Evolutionary conservation across 2,113 vertebrate species (phyloP).

Genomic region (Cottus gobio): DNA sequence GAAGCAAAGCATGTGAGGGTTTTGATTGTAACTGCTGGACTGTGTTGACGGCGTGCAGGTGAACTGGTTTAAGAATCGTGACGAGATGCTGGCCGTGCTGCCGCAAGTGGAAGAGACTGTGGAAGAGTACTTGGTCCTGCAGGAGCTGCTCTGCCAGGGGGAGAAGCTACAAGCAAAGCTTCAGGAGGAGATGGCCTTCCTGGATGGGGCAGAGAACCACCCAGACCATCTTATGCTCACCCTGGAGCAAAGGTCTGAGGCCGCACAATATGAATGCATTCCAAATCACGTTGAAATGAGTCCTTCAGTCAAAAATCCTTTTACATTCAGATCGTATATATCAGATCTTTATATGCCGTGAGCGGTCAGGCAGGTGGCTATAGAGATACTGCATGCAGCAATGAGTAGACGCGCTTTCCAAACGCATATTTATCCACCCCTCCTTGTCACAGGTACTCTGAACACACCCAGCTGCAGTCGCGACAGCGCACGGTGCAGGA

Average conservation of each 20-base stretch:
- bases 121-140: slow-evolving; percentile 92
- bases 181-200: slow-evolving; percentile 91
- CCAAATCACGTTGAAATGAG: not conserved
- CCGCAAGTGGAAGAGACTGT: slow-evolving; percentile 93
- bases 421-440: not conserved
- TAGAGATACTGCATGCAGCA: not conserved
- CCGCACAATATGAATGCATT: not conserved
- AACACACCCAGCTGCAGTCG: slow-evolving; percentile 95
- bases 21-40: not conserved
- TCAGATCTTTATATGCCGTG: not conserved
- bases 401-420: not conserved
- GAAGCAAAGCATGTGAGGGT: not conserved
- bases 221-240: slow-evolving; percentile 91
- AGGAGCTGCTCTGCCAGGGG: slow-evolving; percentile 91
- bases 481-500: slow-evolving; percentile 95
- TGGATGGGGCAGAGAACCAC: slow-evolving; percentile 93
- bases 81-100: slow-evolving; percentile 94
- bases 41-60: slow-evolving; percentile 82
- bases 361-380: not conserved
- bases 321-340: not conserved
- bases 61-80: slow-evolving; percentile 99
- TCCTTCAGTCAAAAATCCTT: not conserved
- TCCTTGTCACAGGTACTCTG: slow-evolving; percentile 88
- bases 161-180: slow-evolving; percentile 92
- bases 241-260: slow-evolving; percentile 90